Evolutionary conservation across 2,113 vertebrate species (phyloP), one percentile per base, ranked within the genome.

Genomic region (Numenius arquata): DNA sequence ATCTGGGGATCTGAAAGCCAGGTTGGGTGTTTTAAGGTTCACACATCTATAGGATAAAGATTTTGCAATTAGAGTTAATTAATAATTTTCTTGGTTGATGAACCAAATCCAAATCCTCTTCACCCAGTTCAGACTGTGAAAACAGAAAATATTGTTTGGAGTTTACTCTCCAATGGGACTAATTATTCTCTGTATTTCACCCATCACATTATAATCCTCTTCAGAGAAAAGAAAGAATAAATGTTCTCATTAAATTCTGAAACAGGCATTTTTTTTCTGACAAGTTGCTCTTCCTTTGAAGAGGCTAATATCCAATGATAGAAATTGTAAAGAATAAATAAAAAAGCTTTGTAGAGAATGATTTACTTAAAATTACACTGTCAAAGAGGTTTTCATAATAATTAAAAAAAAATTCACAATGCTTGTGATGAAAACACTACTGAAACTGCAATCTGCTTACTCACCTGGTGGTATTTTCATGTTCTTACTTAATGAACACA

Each of bases 221-320:
- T 98, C 96, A 96, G 91, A 97, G 89, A 88, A 97, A 97, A 97
- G 88, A 96, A 96, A 97, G 89, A 98, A 96, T 94, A 95, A 95
- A 96, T 94, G 95, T 96, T 97, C 97, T 98, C 91, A 97, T 97
- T 97, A 96, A 96, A 96, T 95, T 85, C 91, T 93, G 97, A 95
- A 96, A 92, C 50, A 91, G 45, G 72, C 82, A 22, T 85, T 92
- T 92, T 95, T 95, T 93, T 78, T 45, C 79, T 93, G 89, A 96
- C 80, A 89, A 92, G 90, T 92, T 95, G 89, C 61, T 79, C 38
- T 85, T 95, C 73, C 78, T 96, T 95, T 98, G 94, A 93, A 95
- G 40, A 92, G 59, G 81, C 74, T 72, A 82, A 84, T 94, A 94
- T 90, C 83, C 18, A 43, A 62, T 53, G 59, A 92, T 91, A 26